phyloP scores from a whole-genome alignment of 2,113 vertebrate species.

The Petromus typicus region DNA sequence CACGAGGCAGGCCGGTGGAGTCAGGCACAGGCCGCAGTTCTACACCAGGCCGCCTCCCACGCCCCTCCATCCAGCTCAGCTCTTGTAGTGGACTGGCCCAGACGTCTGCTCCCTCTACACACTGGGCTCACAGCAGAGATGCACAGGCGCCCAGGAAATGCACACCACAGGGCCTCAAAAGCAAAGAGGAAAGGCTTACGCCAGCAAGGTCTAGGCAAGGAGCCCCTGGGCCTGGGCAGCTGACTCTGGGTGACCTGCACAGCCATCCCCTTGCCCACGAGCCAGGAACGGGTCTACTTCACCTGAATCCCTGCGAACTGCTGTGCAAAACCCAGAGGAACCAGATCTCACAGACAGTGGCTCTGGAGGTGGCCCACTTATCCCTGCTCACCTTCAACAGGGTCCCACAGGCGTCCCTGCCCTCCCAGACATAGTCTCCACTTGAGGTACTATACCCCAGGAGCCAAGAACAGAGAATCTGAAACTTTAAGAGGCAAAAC shows the following conservation, averaged over 20 bases:
- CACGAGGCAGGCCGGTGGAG: not conserved
- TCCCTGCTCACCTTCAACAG: not conserved
- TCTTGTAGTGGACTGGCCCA: not conserved
- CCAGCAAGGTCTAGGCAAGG: too few species aligned
- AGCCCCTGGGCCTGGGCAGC: not conserved
- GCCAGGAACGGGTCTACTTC: not conserved
- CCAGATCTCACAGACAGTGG: not conserved
- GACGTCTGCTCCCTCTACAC: not conserved
- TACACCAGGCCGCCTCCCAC: not conserved
- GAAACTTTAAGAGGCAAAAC: not conserved
- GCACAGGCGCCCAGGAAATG: not conserved
- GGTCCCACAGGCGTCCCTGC: not conserved
- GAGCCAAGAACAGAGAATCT: too few species aligned
- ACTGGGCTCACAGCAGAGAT: not conserved
- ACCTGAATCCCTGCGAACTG: not conserved
- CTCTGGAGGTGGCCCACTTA: not conserved
- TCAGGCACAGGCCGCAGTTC: not conserved
- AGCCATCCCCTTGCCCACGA: not conserved
- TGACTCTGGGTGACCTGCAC: not conserved
- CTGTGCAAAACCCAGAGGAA: too few species aligned
- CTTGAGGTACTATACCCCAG: too few species aligned
- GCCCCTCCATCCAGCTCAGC: not conserved
- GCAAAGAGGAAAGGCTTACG: conserved; percentile 24
- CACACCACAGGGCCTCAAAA: too few species aligned
- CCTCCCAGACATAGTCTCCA: not conserved